phyloP scores from a whole-genome alignment of 2,113 vertebrate species.

The Gavia stellata region DNA sequence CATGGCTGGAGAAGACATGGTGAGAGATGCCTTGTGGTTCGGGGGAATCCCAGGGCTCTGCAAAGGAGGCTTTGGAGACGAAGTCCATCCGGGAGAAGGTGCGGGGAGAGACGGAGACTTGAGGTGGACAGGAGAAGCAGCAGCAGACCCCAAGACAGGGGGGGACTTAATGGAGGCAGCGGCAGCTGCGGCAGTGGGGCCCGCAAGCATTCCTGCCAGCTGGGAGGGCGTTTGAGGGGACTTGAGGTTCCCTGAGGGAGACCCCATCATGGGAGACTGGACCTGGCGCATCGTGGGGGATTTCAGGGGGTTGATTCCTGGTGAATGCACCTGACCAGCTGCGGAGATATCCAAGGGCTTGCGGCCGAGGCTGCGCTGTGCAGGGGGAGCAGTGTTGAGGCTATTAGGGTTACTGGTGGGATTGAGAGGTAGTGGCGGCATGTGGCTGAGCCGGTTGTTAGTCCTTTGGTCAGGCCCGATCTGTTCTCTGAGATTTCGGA shows the following conservation, averaged over 20 bases:
- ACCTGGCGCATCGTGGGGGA: constrained; percentile 97
- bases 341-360: constrained; percentile 92
- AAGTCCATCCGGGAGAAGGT: constrained; percentile 96
- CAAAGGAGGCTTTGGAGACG: constrained; percentile 96
- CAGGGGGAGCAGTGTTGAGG: constrained; percentile 77
- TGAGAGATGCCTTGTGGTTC: constrained; percentile 87
- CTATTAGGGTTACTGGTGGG: constrained; percentile 78
- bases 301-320: constrained; percentile 93
- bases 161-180: constrained; percentile 96
- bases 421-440: constrained; percentile 89
- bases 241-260: constrained; percentile 96
- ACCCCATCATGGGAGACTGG: constrained; percentile 97
- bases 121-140: constrained; percentile 98
- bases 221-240: constrained; percentile 98
- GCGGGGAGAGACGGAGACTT: constrained; percentile 97
- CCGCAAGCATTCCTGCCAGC: constrained; percentile 93
- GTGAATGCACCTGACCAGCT: constrained; percentile 90
- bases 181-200: constrained; percentile 83
- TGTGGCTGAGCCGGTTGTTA: constrained; percentile 95
- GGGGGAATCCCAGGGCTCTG: constrained; percentile 96
- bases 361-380: constrained; percentile 80
- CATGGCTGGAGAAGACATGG: constrained; percentile 96
- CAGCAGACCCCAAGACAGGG: constrained; percentile 95
- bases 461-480: constrained; percentile 92
- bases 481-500: constrained; percentile 90